A percentile compares a stretch with the other conserved stretches of the same genome.
These are phyloP conservation scores for Cheilinus undulatus DNA, from an alignment of 2,113 vertebrate genomes.

Conservation along the genomic window DNA sequence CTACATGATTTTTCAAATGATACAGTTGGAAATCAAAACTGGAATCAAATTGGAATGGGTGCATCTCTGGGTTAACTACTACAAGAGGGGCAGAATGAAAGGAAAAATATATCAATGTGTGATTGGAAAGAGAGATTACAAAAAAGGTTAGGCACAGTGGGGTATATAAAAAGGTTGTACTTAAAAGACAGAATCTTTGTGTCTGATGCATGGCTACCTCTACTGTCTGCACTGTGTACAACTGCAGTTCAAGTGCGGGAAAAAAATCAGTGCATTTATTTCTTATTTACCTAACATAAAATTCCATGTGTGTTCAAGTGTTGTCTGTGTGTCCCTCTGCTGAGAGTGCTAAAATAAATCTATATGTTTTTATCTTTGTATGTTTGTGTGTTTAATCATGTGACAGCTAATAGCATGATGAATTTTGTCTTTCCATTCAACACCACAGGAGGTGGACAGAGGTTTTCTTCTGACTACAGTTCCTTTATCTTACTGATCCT, in stretches of 20 bases:
- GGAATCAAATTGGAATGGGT: too few species aligned
- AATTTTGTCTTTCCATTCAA: conserved; percentile 51
- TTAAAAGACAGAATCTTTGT: conserved; percentile 45
- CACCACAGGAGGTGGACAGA: conserved; percentile 51
- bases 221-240: conserved; percentile 31
- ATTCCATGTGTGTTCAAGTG: background rate
- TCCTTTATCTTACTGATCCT: background rate
- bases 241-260: background rate
- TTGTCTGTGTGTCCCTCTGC: background rate
- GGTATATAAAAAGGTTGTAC: conserved; percentile 58
- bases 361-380: conserved; percentile 3
- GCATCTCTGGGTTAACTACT: too few species aligned
- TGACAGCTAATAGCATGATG: conserved; percentile 49
- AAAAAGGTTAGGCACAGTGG: background rate
- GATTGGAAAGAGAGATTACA: too few species aligned
- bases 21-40: too few species aligned
- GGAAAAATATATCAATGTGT: too few species aligned
- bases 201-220: conserved; percentile 48
- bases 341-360: too few species aligned
- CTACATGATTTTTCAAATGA: too few species aligned
- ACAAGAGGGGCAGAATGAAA: too few species aligned
- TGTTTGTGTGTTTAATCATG: conserved; percentile 1
- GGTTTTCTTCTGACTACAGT: background rate
- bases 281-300: background rate
- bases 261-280: background rate